Percentiles rank a stretch among this genome's conserved stretches.
phyloP scores from a whole-genome alignment of 1,140 invertebrate species.

The Drosophila kikkawai region DNA sequence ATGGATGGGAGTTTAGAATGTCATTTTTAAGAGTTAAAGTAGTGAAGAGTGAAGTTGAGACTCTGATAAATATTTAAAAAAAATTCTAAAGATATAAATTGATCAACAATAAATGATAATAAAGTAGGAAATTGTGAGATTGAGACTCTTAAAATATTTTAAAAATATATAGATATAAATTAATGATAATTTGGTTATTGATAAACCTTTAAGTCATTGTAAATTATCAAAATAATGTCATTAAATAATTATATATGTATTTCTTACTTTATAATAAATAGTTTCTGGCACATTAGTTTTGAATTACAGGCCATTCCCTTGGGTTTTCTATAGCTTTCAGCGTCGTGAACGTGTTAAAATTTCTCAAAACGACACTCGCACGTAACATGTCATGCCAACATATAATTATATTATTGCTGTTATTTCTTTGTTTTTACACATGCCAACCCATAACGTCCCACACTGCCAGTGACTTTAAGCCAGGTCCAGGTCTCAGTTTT shows the following conservation, averaged over 20 bases:
- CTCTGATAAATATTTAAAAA: background rate
- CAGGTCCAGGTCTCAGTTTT: conserved; percentile 26
- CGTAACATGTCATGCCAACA: conserved; percentile 79
- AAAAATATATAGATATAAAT: background rate
- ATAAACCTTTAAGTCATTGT: background rate
- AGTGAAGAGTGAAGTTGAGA: background rate
- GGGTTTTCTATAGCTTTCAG: background rate
- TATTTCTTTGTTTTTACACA: conserved; percentile 65
- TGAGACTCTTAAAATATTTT: background rate
- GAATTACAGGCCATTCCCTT: background rate
- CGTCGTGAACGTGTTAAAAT: conserved; percentile 62
- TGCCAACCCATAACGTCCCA: conserved; percentile 14
- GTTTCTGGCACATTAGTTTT: conserved; percentile 1
- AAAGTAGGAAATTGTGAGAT: background rate
- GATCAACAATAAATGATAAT: background rate
- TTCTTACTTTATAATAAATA: conserved; percentile 1
- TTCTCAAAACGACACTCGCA: conserved; percentile 66
- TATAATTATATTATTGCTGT: conserved; percentile 78
- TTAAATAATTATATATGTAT: background rate
- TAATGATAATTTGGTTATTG: background rate
- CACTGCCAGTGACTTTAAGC: conserved; percentile 12
- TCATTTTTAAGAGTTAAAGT: background rate
- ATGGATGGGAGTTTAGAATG: conserved; percentile 5
- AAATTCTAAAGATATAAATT: no score
- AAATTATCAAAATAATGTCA: background rate